phyloP scores from a whole-genome alignment of 1,140 invertebrate genomes.

The Trichomalopsis sarcophagae region DNA sequence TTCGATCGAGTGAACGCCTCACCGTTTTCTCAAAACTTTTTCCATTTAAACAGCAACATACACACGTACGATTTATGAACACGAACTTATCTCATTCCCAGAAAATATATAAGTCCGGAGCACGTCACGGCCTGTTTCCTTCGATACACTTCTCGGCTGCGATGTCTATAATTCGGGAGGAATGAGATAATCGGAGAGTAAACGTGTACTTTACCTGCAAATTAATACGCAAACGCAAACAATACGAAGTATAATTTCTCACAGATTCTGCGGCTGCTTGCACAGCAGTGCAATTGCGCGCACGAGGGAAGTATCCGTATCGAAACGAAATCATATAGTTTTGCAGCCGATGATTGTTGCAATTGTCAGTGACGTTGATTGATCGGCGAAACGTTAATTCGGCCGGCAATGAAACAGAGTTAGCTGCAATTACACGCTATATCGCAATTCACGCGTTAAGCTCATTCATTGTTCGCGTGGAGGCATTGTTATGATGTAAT shows the following conservation, averaged over 20 bases:
- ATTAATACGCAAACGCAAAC: slow-evolving; percentile 35
- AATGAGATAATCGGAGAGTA: slow-evolving; percentile 42
- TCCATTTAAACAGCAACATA: not conserved
- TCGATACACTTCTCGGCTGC: not conserved
- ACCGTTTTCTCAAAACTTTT: not conserved
- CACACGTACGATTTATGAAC: not conserved
- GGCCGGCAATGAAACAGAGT: slow-evolving; percentile 3
- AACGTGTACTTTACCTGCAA: not conserved
- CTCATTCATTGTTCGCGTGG: not conserved
- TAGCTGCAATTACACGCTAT: not conserved
- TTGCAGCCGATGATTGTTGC: not conserved
- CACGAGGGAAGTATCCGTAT: not conserved
- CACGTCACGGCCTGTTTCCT: not conserved
- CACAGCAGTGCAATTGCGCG: not conserved
- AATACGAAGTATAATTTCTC: not conserved
- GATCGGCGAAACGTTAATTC: not conserved
- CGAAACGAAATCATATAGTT: not conserved
- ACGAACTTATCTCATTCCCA: not conserved
- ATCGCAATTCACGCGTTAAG: not conserved
- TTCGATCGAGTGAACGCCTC: not conserved
- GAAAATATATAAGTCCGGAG: not conserved
- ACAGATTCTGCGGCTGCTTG: slow-evolving; percentile 11
- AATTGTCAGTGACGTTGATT: not conserved
- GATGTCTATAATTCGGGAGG: not conserved
- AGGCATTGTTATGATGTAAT: not conserved